Percentiles rank a stretch among this genome's conserved stretches.
Evolutionary conservation across 2,797 vertebrate species (phyloP).

Genomic region (Gymnocypris eckloni): DNA sequence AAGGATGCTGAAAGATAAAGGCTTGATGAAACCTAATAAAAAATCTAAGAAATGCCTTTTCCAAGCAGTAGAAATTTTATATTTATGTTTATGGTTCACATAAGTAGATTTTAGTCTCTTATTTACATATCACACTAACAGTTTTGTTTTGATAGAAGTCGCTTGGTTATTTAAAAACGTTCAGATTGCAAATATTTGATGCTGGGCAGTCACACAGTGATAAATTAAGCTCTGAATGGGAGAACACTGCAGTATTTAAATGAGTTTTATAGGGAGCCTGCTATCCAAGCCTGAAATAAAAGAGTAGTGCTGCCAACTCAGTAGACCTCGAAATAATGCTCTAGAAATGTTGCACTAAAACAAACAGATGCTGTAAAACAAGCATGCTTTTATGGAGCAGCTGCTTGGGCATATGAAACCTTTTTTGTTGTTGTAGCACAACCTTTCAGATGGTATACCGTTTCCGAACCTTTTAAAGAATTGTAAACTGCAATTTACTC

Average conservation of each 20-base stretch:
- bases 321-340: slow-evolving; percentile 45
- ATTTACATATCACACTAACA: slow-evolving; percentile 9
- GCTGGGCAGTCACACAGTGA: slow-evolving; percentile 4
- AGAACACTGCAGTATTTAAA: slow-evolving; percentile 24
- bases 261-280: slow-evolving; percentile 13
- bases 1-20: neutral
- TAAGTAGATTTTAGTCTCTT: slow-evolving; percentile 15
- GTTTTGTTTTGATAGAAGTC: slow-evolving; percentile 40
- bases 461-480: slow-evolving; percentile 19
- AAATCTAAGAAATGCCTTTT: neutral
- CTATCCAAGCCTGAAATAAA: slow-evolving; percentile 13
- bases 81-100: neutral
- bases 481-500: slow-evolving; percentile 1
- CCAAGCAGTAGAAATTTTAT: neutral
- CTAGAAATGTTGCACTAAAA: slow-evolving; percentile 42
- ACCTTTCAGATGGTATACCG: slow-evolving; percentile 11
- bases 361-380: slow-evolving; percentile 56
- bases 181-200: slow-evolving; percentile 44
- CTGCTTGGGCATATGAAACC: slow-evolving; percentile 36
- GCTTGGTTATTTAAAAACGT: slow-evolving; percentile 22
- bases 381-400: slow-evolving; percentile 46
- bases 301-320: slow-evolving; percentile 25
- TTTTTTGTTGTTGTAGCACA: slow-evolving; percentile 38
- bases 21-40: slow-evolving; percentile 2
- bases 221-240: slow-evolving; percentile 34